Evolutionary conservation across 2,113 vertebrate genomes (phyloP), one percentile per base, ranked within the genome.

Genomic region (Accipiter cooperii): DNA sequence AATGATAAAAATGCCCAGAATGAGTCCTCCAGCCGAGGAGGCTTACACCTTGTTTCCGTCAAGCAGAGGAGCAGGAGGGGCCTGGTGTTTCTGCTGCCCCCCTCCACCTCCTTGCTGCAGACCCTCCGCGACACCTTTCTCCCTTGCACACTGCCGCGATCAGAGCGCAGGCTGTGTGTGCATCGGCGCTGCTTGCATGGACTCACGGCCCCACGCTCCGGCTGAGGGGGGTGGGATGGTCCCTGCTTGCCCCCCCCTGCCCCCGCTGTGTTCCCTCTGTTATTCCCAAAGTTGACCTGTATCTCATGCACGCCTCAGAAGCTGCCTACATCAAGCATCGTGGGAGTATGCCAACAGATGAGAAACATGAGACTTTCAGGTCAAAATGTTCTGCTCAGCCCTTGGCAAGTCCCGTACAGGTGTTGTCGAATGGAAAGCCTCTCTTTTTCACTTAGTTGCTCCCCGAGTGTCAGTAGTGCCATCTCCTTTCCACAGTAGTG

Each of bases 381-480:
- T 12, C 34, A 52, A 64, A 77, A 69, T 26, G 58, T 6, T 29
- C 25, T 55, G 18, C 28, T 73, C 19, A 12, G 44, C 15, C 52
- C 19, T n/a, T 26, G 29, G 24, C 31, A 54, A 54, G 38, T 47
- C 40, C 10, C 2, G 2, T 3, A 4, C 12, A 5, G 15, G 7
- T 55, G 38, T 8, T 75, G n/a, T 8, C 0, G 2, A 20, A 46
- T 38, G 20, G 24, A 80, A 89, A 51, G 12, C 8, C 11, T 26
- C 16, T 64, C 12, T 49, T 36, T 78, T 87, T 40, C 8, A 10
- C 33, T 38, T 81, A 36, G 13, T 54, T 14, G 13, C 40, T 34
- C 28, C 15, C 33, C 0, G 0, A 21, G 36, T 44, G 22, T 40
- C 0, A 0, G 9, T 12, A 10, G 2, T 34, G 57, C 24, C n/a